Percentiles rank a stretch among this genome's conserved stretches.
phyloP scores from a whole-genome alignment of 2,888 invertebrate species.

The Micropterix aruncella region DNA sequence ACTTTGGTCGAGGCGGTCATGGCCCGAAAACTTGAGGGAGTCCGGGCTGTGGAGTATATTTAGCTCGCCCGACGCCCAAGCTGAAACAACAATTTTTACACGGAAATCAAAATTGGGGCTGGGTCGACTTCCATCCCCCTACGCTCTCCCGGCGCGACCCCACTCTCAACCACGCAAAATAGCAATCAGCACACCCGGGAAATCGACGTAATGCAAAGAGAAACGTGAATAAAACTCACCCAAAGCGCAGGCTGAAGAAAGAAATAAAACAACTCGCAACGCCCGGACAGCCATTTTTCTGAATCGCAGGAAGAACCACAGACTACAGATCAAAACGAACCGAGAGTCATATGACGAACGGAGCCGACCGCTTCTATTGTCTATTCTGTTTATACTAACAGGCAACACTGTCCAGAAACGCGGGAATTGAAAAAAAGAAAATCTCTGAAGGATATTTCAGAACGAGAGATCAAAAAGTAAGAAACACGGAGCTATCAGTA shows the following conservation, averaged over 20 bases:
- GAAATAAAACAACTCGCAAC: conserved; percentile 5
- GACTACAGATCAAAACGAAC: neutral
- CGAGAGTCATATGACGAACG: neutral
- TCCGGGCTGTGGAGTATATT: conserved; percentile 52
- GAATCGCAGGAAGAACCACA: neutral
- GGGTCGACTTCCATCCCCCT: neutral
- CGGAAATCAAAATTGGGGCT: too few relatives aligned
- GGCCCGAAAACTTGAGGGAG: conserved; percentile 53
- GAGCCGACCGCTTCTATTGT: too few relatives aligned
- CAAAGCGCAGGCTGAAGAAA: conserved; percentile 3
- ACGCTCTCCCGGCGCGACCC: too few relatives aligned
- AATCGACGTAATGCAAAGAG: neutral
- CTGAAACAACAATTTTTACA: too few relatives aligned
- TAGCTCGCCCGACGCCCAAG: conserved; percentile 49
- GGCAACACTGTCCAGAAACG: too few relatives aligned
- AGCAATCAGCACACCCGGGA: too few relatives aligned
- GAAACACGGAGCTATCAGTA: too few relatives aligned
- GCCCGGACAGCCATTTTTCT: conserved; percentile 9
- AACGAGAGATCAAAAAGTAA: too few relatives aligned
- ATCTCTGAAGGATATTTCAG: too few relatives aligned
- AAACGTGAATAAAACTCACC: neutral
- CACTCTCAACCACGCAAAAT: too few relatives aligned
- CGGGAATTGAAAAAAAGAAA: too few relatives aligned
- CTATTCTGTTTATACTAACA: too few relatives aligned
- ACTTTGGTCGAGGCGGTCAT: conserved; percentile 45